Evolutionary conservation across 2,888 invertebrate genomes (phyloP).

Genomic region (Acleris holmiana): DNA sequence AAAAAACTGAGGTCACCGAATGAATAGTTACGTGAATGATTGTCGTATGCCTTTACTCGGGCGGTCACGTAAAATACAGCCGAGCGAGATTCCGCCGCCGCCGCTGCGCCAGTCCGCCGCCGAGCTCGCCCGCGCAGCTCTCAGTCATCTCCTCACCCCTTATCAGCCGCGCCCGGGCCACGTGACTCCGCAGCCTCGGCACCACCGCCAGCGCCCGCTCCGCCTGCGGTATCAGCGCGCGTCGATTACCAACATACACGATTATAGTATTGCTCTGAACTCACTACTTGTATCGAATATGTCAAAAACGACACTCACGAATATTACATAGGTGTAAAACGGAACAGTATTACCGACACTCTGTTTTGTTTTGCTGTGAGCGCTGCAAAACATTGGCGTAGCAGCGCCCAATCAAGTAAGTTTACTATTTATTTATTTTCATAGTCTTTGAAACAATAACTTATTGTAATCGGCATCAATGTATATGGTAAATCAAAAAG

Average conservation of each 20-base stretch:
- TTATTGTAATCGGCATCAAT: too few species aligned
- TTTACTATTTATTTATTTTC: neutral
- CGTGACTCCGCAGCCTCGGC: constrained; percentile 57
- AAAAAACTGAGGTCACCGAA: constrained; percentile 60
- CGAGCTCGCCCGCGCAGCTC: constrained; percentile 47
- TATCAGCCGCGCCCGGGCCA: constrained; percentile 63
- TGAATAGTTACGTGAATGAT: constrained; percentile 55
- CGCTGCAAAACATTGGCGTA: constrained; percentile 37
- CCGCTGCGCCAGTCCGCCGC: constrained; percentile 53
- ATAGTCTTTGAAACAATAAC: neutral
- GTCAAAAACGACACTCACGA: constrained; percentile 49
- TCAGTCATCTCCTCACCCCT: constrained; percentile 68
- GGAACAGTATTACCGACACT: constrained; percentile 42
- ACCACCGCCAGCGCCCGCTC: constrained; percentile 47
- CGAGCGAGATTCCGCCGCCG: constrained; percentile 48
- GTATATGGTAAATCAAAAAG: too few species aligned
- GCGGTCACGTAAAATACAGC: constrained; percentile 59
- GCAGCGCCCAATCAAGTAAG: constrained; percentile 18
- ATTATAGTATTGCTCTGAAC: constrained; percentile 49
- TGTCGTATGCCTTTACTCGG: constrained; percentile 60
- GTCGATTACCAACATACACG: constrained; percentile 55
- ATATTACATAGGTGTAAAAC: constrained; percentile 45
- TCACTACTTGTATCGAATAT: constrained; percentile 50
- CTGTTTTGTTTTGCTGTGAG: constrained; percentile 45
- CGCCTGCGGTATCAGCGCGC: constrained; percentile 52